phyloP scores from a whole-genome alignment of 2,888 invertebrate species.

The Lithophane leautieri region DNA sequence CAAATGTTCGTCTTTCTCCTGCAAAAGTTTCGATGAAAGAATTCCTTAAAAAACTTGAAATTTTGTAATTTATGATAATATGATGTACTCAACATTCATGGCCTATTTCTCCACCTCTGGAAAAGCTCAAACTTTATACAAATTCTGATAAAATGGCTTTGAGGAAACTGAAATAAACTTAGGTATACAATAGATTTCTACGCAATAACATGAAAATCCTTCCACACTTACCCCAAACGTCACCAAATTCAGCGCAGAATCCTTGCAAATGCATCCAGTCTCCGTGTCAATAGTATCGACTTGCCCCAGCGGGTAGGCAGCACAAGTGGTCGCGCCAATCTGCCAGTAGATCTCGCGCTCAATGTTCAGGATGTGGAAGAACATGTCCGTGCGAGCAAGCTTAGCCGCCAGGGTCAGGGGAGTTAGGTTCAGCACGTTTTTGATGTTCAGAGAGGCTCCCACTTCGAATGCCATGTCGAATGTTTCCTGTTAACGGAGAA shows the following conservation, averaged over 20 bases:
- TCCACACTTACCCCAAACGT: conserved; percentile 96
- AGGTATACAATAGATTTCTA: neutral
- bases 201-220: neutral
- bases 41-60: neutral
- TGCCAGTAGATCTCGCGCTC: conserved; percentile 99
- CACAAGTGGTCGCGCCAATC: conserved; percentile 98
- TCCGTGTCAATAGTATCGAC: conserved; percentile 98
- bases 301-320: conserved; percentile 98
- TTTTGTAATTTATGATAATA: no score
- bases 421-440: conserved; percentile 96
- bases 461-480: conserved; percentile 98
- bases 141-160: neutral
- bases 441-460: conserved; percentile 96
- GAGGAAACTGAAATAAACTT: neutral
- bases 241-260: conserved; percentile 98
- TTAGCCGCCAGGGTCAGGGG: conserved; percentile 98
- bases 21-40: conserved; percentile 66
- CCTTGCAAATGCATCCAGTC: conserved; percentile 98
- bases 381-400: conserved; percentile 97
- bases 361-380: conserved; percentile 98
- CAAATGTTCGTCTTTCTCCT: conserved; percentile 98
- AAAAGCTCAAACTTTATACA: neutral
- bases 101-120: neutral
- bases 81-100: neutral
- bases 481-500: conserved; percentile 91